Base-by-base conservation (phyloP, 2,797 vertebrate species). In the Tapera naevia region DNA sequence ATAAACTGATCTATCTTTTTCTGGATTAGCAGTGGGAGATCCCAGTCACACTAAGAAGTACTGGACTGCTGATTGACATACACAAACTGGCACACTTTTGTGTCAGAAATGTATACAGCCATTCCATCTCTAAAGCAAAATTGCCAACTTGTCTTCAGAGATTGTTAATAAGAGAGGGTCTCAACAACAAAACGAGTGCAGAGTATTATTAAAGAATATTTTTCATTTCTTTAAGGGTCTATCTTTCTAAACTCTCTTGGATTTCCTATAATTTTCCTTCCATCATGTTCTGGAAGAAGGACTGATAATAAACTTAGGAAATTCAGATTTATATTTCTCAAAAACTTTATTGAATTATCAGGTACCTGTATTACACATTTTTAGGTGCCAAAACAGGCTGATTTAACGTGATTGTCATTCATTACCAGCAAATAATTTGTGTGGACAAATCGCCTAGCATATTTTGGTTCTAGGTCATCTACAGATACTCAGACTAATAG, bases 1-100 rank as follows among this genome's bases (percentile, higher is more conserved):
- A 97, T 35, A 79, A 95, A 95, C 93, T 80, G 91, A 96, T 97
- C 94, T 84, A 51, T 96, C 94, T 96, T 96, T 89, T 94, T 69
- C 74, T 61, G 37, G 83, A 75, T 92, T 91, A 93, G 66, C 94
- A 95, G 95, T 86, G 66, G 93, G 96, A 84, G 89, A 96, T 88
- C 79, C 82, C 95, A 94, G 91, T 93, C 24, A 2, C 88, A 91
- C 84, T 43, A 43, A 86, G 80, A 96, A 95, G 82, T 86, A 93
- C 89, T 91, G 94, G 94, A 94, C 81, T 85, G 74, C 91, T 79
- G 92, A 94, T 89, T 84, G 57, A 94, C 88, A 91, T 30, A 78
- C 83, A 88, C 78, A 95, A 74, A 90, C 80, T 82, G 85, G 78
- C 74, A 88, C 21, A 56, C 64, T 93, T 67, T 85, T 53, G 28